Evolutionary conservation across 2,797 vertebrate species (phyloP).

Genomic region (Mormyrops attenuatus): DNA sequence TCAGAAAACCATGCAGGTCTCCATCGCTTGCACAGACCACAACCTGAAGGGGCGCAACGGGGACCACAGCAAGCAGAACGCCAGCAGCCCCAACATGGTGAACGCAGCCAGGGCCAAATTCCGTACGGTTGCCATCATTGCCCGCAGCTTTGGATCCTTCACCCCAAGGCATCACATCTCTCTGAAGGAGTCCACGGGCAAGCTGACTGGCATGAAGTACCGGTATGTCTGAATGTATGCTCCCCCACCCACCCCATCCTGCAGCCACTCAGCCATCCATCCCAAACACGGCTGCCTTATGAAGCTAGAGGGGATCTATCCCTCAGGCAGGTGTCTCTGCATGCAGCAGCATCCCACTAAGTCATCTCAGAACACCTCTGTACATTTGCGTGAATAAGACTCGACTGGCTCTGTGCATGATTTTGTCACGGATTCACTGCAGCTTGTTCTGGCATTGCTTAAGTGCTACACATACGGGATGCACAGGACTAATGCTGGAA

Average conservation of each 20-base stretch:
- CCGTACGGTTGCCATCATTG: slow-evolving; percentile 95
- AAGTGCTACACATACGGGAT: neutral
- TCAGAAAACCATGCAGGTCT: slow-evolving; percentile 88
- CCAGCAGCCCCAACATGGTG: slow-evolving; percentile 83
- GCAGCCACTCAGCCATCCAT: neutral
- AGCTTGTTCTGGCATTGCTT: neutral
- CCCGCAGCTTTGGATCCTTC: slow-evolving; percentile 89
- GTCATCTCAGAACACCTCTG: neutral
- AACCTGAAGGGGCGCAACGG: slow-evolving; percentile 93
- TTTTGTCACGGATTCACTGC: neutral
- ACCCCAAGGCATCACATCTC: slow-evolving; percentile 92
- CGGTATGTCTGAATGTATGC: slow-evolving; percentile 68
- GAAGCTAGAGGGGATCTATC: neutral
- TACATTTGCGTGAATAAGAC: too few species aligned
- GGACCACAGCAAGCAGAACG: slow-evolving; percentile 87
- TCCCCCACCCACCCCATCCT: too few species aligned
- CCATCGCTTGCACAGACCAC: slow-evolving; percentile 96
- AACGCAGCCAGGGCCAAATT: slow-evolving; percentile 94
- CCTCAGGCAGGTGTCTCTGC: neutral
- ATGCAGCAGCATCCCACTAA: neutral
- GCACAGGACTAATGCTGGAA: neutral
- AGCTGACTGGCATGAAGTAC: slow-evolving; percentile 99
- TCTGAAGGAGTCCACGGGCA: slow-evolving; percentile 95
- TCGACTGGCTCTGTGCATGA: neutral
- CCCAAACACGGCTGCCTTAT: neutral